Base-by-base conservation (phyloP, 2,113 vertebrate genomes). In the Scomber scombrus region DNA sequence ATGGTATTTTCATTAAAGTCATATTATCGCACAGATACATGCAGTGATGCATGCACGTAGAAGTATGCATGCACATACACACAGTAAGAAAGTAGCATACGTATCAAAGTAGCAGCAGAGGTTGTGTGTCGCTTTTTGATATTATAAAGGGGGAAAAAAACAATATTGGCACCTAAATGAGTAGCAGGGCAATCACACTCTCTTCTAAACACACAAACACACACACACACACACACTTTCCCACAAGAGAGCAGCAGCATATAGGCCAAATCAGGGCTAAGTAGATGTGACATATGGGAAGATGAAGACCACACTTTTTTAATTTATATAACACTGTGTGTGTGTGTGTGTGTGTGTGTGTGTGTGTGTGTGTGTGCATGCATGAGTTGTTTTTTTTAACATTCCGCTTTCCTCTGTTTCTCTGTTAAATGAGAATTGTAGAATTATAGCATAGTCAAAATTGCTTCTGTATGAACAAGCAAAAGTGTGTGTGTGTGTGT, bases 91-190 rank as follows among this genome's bases (percentile, higher is more conserved):
- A 34, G 15, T 40, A 60, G 64, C 31, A 68, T 72, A 69, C 58
- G 66, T 81, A 78, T 81, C 54, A 84, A 50, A 75, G 49, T 63
- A 57, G 31, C 66, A 61, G 46, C 1, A 11, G 46, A 56, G 58
- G 66, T 54, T 64, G 21, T 0, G 16, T 60, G 47, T 71, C 0
- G 11, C 50, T 78, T 61, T 61, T 52, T 77, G 46, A 21, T 40
- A 54, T 71, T 11, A 73, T 55, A 75, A 58, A 52, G 60, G 76
- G 68, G 62, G 60, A 52, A 61, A 68, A 65, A 31, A 77, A 55
- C 80, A 75, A 85, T 82, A 78, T 72, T 57, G 60, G 52, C 54
- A 69, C n/a, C 52, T 58, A 85, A 79, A 76, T 84, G 34, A 40
- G 34, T 40, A 40, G 34, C 34, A 40, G 34, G 34, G 34, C 34